Conservation (phyloP, 2,888 invertebrate genomes). For the Actias luna region DNA sequence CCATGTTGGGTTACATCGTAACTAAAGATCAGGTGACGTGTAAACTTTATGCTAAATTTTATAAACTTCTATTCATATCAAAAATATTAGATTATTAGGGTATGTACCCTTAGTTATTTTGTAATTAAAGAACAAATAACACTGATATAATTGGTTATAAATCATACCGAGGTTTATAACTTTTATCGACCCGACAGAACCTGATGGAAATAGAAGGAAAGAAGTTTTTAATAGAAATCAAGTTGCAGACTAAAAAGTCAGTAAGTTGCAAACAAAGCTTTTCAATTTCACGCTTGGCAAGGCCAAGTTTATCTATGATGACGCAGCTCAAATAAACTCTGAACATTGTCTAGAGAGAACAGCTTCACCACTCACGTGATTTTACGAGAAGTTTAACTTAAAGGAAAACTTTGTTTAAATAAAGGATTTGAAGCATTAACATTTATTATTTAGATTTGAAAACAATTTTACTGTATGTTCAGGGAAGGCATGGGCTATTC, state of each 20-base stretch:
- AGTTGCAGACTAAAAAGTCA: neutral
- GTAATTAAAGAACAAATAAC: too few relatives aligned
- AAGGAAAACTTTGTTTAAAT: too few relatives aligned
- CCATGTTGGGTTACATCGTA: too few relatives aligned
- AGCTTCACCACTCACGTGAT: neutral
- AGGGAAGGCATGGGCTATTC: too few relatives aligned
- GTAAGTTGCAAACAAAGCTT: neutral
- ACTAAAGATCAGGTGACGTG: too few relatives aligned
- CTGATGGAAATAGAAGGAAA: neutral
- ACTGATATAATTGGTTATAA: neutral
- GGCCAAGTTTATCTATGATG: conserved; percentile 7
- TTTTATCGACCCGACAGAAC: neutral
- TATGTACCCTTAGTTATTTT: too few relatives aligned
- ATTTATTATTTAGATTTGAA: too few relatives aligned
- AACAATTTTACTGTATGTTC: too few relatives aligned
- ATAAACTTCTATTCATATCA: too few relatives aligned
- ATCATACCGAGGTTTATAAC: neutral
- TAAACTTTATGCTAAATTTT: too few relatives aligned
- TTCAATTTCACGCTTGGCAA: conserved; percentile 7
- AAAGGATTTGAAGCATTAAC: too few relatives aligned
- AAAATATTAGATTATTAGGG: too few relatives aligned
- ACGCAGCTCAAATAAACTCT: neutral
- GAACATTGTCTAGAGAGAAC: neutral
- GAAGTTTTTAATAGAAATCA: neutral
- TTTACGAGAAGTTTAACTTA: neutral